A percentile compares a stretch with the other conserved stretches of the same genome.
Conservation (phyloP, 2,888 invertebrate genomes). For the Agonopterix arenella region DNA sequence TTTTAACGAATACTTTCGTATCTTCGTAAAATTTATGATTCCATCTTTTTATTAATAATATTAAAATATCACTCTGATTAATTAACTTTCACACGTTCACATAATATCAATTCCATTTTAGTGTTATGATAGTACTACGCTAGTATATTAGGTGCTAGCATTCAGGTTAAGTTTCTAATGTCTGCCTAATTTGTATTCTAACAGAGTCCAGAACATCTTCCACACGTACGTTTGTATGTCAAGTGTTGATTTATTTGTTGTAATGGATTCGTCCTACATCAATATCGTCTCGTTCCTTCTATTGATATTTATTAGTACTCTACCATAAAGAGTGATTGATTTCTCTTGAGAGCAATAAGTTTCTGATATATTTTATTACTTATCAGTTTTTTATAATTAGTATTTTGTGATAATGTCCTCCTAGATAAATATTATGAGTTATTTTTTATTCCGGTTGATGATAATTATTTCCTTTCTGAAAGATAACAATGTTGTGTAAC, state of each 20-base stretch:
- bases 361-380: neutral
- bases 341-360: neutral
- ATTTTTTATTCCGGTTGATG: neutral
- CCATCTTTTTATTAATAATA: conserved; percentile 2
- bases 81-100: conserved; percentile 32
- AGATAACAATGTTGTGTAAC: conserved; percentile 1
- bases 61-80: neutral
- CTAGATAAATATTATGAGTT: neutral
- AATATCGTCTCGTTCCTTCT: conserved; percentile 22
- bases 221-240: conserved; percentile 29
- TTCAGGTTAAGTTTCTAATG: conserved; percentile 33
- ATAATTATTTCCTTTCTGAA: conserved; percentile 1
- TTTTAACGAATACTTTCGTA: too few relatives aligned
- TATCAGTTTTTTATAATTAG: conserved; percentile 8
- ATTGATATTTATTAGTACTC: conserved; percentile 37
- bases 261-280: conserved; percentile 43
- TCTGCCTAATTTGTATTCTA: conserved; percentile 42
- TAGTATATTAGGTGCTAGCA: conserved; percentile 25
- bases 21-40: too few relatives aligned
- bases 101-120: conserved; percentile 25
- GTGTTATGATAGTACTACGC: conserved; percentile 23
- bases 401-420: conserved; percentile 3
- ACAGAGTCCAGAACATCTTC: conserved; percentile 19
- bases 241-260: conserved; percentile 33
- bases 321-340: conserved; percentile 9